Evolutionary conservation across 2,797 vertebrate species (phyloP), one percentile per base, ranked within the genome.

Genomic region (Gouania willdenowi): DNA sequence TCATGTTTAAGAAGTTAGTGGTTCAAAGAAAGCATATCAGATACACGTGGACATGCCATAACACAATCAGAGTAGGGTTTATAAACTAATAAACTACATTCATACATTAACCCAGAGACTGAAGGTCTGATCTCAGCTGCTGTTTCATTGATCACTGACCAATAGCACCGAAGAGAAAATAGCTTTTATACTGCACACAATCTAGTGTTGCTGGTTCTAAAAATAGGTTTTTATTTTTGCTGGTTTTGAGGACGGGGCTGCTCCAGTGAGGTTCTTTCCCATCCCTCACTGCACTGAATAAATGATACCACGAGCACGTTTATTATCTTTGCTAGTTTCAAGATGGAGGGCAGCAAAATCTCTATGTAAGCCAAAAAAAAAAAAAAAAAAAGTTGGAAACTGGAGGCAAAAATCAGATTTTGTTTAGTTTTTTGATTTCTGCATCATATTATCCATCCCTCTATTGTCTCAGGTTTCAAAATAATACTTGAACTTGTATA

Each of bases 241-340:
- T 6, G 9, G 10, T 58, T 65, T 63, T 41, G 27, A 44, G 32
- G 71, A 49, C 37, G 19, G 43, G 21, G 22, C 33, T 32, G 38
- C 71, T 63, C 18, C n/a, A 27, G 34, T 41, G 44, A 71, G 35
- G 49, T 58, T 40, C 38, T 71, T 69, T 66, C 33, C 65, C 27
- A 37, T 42, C 49, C 57, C 51, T 39, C 20, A 28, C 31, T 50
- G 17, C 10, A 26, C 33, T 83, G 41, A 83, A 81, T 75, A 77
- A 77, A 67, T 81, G 52, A 77, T 77, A 66, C 67, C 15, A 18
- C 5, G 22, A 27, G 51, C 51, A 48, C 56, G 66, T 55, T 64
- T 20, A 3, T 6, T 47, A 69, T 43, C 16, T 43, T 26, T 38
- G 35, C 34, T 8, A 10, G 10, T 26, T 41, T 18, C 4, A 26